Evolutionary conservation across 2,797 vertebrate species (phyloP).

Genomic region (Remorina albescens): DNA sequence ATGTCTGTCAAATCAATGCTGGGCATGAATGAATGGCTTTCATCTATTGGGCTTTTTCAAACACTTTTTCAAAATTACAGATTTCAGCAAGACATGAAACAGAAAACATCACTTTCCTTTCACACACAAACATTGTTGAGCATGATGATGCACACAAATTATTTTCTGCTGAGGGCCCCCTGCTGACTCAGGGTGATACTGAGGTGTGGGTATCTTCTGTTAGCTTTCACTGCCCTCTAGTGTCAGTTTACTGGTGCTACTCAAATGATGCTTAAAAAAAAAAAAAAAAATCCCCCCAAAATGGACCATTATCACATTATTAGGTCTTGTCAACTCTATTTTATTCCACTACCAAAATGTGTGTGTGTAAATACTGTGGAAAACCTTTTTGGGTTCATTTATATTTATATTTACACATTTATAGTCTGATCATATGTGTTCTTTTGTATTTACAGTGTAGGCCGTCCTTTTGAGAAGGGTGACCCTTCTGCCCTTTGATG

Average conservation of each 20-base stretch:
- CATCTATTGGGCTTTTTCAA: conserved; percentile 21
- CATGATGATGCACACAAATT: not conserved
- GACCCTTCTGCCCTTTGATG: not conserved
- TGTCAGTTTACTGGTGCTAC: conserved; percentile 20
- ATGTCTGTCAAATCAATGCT: conserved; percentile 2
- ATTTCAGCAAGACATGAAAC: not conserved
- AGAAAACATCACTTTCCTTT: not conserved
- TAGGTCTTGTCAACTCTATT: not conserved
- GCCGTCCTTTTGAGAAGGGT: not conserved
- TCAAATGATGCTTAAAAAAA: not conserved
- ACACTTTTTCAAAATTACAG: not conserved
- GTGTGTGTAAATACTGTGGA: not conserved
- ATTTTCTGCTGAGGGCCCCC: not conserved
- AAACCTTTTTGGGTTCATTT: not conserved
- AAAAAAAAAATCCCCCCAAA: not conserved
- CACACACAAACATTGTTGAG: not conserved
- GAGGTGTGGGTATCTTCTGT: conserved; percentile 10
- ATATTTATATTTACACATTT: too few species aligned
- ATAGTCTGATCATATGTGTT: not conserved
- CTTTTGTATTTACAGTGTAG: not conserved
- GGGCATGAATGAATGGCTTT: conserved; percentile 12
- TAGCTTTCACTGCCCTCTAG: conserved; percentile 67
- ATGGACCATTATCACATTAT: not conserved
- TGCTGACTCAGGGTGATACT: fast-evolving
- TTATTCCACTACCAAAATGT: not conserved